Percentiles rank a stretch among this genome's conserved stretches.
Conservation (phyloP, 2,797 vertebrate genomes). For the Geotrypetes seraphini region DNA sequence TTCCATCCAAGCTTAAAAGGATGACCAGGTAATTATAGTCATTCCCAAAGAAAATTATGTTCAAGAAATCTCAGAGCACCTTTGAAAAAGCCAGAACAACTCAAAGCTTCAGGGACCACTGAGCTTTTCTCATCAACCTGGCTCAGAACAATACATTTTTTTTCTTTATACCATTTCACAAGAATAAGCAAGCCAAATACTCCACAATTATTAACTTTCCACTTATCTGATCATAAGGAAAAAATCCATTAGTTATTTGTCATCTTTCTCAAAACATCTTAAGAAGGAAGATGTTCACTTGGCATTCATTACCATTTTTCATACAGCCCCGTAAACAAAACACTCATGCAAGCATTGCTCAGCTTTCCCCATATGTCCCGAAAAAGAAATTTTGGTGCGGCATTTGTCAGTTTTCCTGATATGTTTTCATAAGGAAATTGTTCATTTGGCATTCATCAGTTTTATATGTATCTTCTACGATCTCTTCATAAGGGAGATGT, state of each 20-base stretch:
- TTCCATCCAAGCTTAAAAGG: no score
- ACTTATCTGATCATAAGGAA: slow-evolving; percentile 25
- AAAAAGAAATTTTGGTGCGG: slow-evolving; percentile 30
- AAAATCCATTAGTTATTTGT: slow-evolving; percentile 28
- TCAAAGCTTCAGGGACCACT: no score
- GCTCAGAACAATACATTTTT: no score
- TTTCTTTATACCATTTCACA: slow-evolving; percentile 27
- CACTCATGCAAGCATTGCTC: slow-evolving; percentile 15
- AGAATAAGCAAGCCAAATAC: slow-evolving; percentile 14
- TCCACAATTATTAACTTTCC: slow-evolving; percentile 16
- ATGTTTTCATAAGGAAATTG: slow-evolving; percentile 43
- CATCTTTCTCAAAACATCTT: slow-evolving; percentile 17
- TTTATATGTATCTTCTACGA: slow-evolving; percentile 26
- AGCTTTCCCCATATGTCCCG: slow-evolving; percentile 19
- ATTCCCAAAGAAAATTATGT: no score
- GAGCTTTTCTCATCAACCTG: no score
- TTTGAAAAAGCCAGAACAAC: no score
- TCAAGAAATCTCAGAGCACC: no score
- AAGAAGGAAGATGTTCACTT: slow-evolving; percentile 20
- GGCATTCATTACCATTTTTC: slow-evolving; percentile 32
- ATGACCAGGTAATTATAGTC: no score
- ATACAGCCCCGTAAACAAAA: slow-evolving; percentile 26
- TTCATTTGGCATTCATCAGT: slow-evolving; percentile 38
- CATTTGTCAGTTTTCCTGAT: slow-evolving; percentile 30
- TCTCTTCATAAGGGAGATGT: slow-evolving; percentile 22